Evolutionary conservation across 2,113 vertebrate genomes (phyloP), one percentile per base, ranked within the genome.

Genomic region (Campylomormyrus numenius): DNA sequence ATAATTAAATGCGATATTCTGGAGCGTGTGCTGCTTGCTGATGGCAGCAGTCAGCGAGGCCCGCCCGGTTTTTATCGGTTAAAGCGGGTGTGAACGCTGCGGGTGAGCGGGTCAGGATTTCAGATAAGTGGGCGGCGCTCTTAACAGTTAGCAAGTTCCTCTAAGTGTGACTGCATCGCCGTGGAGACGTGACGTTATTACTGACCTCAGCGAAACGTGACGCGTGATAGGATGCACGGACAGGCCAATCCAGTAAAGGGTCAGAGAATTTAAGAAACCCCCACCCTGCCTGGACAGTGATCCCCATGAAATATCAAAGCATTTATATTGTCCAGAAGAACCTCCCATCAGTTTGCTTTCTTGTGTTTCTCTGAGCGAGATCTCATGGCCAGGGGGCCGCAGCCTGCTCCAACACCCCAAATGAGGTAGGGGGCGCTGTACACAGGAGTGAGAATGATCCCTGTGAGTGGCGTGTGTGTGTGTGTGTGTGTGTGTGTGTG

Each of bases 1-100:
- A 92, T 92, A 93, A 93, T 93, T 91, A 93, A 91, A 91, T 93
- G 88, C 88, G 91, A 42, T 85, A 52, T 88, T 92, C 46, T 87
- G 89, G 62, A 92, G 92, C 87, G 89, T 91, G 90, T 91, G 90
- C 48, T 83, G 90, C 92, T 93, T 85, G 88, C 89, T 77, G 89
- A 77, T 48, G 88, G 83, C 35, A 24, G 90, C 88, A 83, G 90
- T 86, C 27, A 89, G 46, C 88, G 62, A 27, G 7, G 58, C 90
- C 92, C 91, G 85, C 90, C 91, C 89, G 90, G 66, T 90, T 93
- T 91, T 83, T 35, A 90, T 52, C 42, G 46, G 74, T 84, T 45
- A 27, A 74, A 88, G 49, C 45, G 80, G 19, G 45, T 11, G 42
- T 85, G 77, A 62, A 50, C 27, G 45, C 83, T 58, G 35, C 45